Conservation (phyloP, 35 echinoderm and acorn worm species). For the Acanthaster planci region DNA sequence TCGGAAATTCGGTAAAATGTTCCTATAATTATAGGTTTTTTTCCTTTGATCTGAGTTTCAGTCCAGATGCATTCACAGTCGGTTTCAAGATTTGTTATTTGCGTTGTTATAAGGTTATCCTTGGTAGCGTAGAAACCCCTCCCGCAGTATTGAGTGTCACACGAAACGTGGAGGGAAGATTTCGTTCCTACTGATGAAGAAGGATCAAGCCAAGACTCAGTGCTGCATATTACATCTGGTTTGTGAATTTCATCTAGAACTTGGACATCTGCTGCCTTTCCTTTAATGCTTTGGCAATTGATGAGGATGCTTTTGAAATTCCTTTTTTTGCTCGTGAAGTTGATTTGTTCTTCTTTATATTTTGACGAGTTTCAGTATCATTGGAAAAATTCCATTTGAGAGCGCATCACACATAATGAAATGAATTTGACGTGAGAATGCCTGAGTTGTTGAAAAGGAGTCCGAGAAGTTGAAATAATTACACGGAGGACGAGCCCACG, state of each 20-base stretch:
- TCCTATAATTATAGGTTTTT: constrained; percentile 12
- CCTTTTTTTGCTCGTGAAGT: not conserved
- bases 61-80: constrained; percentile 38
- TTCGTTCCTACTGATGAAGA: constrained; percentile 13
- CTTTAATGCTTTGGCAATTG: constrained; percentile 34
- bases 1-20: constrained; percentile 1
- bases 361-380: too few relatives aligned
- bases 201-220: constrained; percentile 44
- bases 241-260: not conserved
- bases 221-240: constrained; percentile 41
- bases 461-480: not conserved
- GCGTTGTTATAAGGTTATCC: too few relatives aligned
- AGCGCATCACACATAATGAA: too few relatives aligned
- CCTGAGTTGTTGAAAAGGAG: not conserved
- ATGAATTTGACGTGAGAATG: not conserved
- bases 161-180: constrained; percentile 34
- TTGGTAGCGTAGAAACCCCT: too few relatives aligned
- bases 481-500: constrained; percentile 16
- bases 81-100: not conserved
- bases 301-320: constrained; percentile 27
- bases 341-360: too few relatives aligned
- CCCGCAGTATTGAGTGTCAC: too few relatives aligned
- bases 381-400: too few relatives aligned
- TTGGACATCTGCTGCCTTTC: too few relatives aligned
- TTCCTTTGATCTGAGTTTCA: constrained; percentile 42